Conservation (phyloP, 23 tunicate genomes). For the Halocynthia aurantium region DNA sequence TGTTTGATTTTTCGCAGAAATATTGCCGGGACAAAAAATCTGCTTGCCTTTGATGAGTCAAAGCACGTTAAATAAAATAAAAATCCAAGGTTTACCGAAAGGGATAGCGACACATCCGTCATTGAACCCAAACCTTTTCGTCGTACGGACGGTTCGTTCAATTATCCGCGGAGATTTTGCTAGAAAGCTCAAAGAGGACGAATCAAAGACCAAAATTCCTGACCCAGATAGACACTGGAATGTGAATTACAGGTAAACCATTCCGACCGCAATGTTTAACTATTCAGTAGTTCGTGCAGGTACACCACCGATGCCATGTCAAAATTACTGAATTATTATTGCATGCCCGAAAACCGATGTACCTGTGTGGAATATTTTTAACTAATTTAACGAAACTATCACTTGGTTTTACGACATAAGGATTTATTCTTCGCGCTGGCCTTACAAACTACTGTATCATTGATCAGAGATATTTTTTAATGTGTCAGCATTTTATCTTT, state of each 20-base stretch:
- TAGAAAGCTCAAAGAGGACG: background rate
- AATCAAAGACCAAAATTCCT: conserved; percentile 5
- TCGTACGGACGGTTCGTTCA: conserved; percentile 36
- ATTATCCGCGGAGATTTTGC: conserved; percentile 35
- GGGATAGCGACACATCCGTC: conserved; percentile 8
- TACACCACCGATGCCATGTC: too few relatives aligned
- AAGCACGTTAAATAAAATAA: conserved; percentile 9
- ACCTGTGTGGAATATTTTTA: too few relatives aligned
- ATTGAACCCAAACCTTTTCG: conserved; percentile 27
- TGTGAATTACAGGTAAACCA: conserved; percentile 30
- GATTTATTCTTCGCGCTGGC: too few relatives aligned
- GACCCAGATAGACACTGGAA: conserved; percentile 18
- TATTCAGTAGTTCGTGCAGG: too few relatives aligned
- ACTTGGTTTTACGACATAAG: too few relatives aligned
- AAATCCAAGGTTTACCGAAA: conserved; percentile 13
- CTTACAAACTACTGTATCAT: too few relatives aligned
- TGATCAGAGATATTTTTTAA: too few relatives aligned
- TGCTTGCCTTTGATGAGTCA: conserved; percentile 22
- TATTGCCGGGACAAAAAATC: conserved; percentile 26
- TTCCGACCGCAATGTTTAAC: background rate
- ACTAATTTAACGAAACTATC: too few relatives aligned
- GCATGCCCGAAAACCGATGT: too few relatives aligned
- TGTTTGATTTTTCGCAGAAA: background rate
- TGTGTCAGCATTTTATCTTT: too few relatives aligned
- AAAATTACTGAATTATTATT: too few relatives aligned